Base-by-base conservation (phyloP, 1,140 invertebrate genomes). In the Drosophila erecta region DNA sequence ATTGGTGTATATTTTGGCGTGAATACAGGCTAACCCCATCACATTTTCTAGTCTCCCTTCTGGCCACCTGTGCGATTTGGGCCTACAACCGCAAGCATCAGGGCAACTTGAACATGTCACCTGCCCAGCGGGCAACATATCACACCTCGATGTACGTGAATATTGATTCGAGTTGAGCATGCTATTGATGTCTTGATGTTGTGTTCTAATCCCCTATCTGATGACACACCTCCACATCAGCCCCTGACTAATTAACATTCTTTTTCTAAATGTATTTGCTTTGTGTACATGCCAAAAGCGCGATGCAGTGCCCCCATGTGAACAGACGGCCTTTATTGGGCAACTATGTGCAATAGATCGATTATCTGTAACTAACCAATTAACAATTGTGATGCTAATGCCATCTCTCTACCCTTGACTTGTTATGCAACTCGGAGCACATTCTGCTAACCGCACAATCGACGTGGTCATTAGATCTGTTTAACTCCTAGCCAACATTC, bases 101-200 rank as follows among this genome's bases (percentile, higher is more conserved):
- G 83, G 97, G 97, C 70, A 94, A 95, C 76, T 93, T 98, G 1
- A 98, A 98, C 91, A 95, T 98, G 95, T 95, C 96, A 17, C 95
- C 96, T n/a, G 76, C 75, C 22, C 83, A 91, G 30, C 77, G 90
- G 20, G 66, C 78, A 49, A 75, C 78, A 55, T 90, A 91, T 60
- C 79, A 87, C 64, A 91, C 84, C 54, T 87, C 90, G 64, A 91
- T 91, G 90, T 91, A 91, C 81, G 86, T 90, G 80, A 90, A 90
- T 90, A 85, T 90, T 90, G 85, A 90, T 76, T 89, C 83, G 62
- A 91, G 84, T 90, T 91, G 65, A 71, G 73, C 75, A 86, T 86
- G 84, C 81, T 78, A 71, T 87, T 67, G 67, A 37, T 70, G 62
- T 46, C 51, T 80, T 72, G 60, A 46, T 75, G 81, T 77, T 79